phyloP scores from a whole-genome alignment of 2,797 vertebrate genomes.

The Hapalemur alaotrensis region DNA sequence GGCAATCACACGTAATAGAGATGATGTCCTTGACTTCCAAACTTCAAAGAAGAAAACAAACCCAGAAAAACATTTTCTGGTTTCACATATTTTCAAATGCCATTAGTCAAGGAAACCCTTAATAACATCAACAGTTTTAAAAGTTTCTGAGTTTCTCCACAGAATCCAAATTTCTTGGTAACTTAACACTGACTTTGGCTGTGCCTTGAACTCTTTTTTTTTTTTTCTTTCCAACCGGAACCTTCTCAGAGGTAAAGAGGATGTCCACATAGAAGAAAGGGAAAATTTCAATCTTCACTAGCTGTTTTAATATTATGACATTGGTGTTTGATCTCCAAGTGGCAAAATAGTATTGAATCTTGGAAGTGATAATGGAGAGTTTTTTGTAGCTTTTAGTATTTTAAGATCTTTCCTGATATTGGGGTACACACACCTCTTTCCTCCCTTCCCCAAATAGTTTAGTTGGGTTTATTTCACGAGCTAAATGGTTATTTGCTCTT shows the following conservation, averaged over 20 bases:
- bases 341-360: constrained; percentile 9
- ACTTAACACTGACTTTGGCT: constrained; percentile 33
- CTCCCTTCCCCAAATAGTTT: constrained; percentile 7
- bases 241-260: constrained; percentile 15
- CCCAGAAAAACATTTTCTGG: constrained; percentile 32
- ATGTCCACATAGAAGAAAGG: background rate
- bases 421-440: constrained; percentile 4
- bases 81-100: constrained; percentile 48
- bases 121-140: constrained; percentile 21
- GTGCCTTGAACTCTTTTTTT: background rate
- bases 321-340: background rate
- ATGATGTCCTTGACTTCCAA: constrained; percentile 44
- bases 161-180: constrained; percentile 33
- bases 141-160: constrained; percentile 40
- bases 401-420: constrained; percentile 30
- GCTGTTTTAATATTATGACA: background rate
- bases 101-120: constrained; percentile 40
- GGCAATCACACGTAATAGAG: constrained; percentile 34
- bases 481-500: constrained; percentile 66
- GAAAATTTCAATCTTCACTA: background rate
- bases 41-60: constrained; percentile 57
- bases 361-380: no score
- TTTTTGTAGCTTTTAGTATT: constrained; percentile 25
- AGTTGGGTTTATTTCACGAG: background rate
- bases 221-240: background rate